Base-by-base conservation (phyloP, 2,797 vertebrate species). In the Huso huso region DNA sequence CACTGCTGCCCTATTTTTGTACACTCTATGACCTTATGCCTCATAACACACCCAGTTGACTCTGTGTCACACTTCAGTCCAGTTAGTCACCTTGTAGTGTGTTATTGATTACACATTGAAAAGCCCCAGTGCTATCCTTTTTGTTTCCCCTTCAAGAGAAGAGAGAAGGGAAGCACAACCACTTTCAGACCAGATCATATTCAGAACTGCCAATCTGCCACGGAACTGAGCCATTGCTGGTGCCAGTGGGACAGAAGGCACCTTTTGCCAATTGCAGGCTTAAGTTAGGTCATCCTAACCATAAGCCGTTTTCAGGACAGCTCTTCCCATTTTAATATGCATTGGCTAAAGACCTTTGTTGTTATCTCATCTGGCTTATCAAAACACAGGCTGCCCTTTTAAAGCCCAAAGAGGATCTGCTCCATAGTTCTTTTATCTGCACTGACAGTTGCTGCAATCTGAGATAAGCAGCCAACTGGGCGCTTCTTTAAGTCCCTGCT, bases 381-480 rank as follows among this genome's bases (percentile, higher is more conserved):
- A n/a, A 58, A 58, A 58, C 55, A 58, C 55, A 58, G 55, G 55
- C 55, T 6, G 55, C 11, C 13, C 55, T 58, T 58, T 6, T 58
- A 18, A 18, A 18, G 55, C 13, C 55, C 55, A 58, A 58, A 58
- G 55, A 58, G 55, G 55, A 58, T 58, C 55, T 58, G 55, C 55
- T 58, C 55, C 13, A n/a, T 58, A 58, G 55, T n/a, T 58, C 55
- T 18, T 18, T 2, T 18, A 18, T 18, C 18, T 18, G 18, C 18
- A 18, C 18, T 18, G 18, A 18, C 18, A 18, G 18, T 18, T 18
- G 18, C 18, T 58, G 8, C 55, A 58, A 12, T 58, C 55, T 12
- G 55, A 58, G 55, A 58, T 58, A 58, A 58, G 55, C 10, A 58
- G 55, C 10, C 55, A 58, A 58, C 11, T 58, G 18, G 55, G 55